Percentiles rank a stretch among this genome's conserved stretches.
phyloP scores from a whole-genome alignment of 92 coral and sea anemone species.

The Epizoanthus scotinus region DNA sequence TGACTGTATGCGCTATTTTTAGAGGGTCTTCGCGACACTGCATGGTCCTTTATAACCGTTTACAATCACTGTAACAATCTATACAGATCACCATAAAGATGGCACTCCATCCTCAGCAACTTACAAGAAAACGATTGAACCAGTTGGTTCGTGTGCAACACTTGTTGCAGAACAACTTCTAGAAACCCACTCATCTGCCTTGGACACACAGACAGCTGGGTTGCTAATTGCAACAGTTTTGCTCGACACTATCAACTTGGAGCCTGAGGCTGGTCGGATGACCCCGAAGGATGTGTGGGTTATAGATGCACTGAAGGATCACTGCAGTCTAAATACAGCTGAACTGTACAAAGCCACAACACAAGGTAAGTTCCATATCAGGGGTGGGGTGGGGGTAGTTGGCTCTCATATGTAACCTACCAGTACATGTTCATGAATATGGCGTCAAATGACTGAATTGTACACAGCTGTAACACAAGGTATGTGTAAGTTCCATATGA shows the following conservation, averaged over 20 bases:
- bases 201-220: slow-evolving; percentile 65
- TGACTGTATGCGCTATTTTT: no score
- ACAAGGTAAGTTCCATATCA: slow-evolving; percentile 44
- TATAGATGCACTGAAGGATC: slow-evolving; percentile 48
- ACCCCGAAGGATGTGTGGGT: slow-evolving; percentile 65
- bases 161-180: slow-evolving; percentile 72
- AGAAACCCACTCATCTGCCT: slow-evolving; percentile 33
- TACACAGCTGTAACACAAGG: slow-evolving; percentile 62
- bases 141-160: slow-evolving; percentile 81
- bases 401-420: no score
- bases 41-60: no score
- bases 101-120: slow-evolving; percentile 41
- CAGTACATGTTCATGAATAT: no score
- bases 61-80: no score
- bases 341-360: slow-evolving; percentile 72
- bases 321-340: slow-evolving; percentile 31
- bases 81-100: slow-evolving; percentile 80
- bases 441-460: slow-evolving; percentile 33
- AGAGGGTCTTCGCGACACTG: no score
- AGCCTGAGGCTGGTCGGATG: slow-evolving; percentile 73
- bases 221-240: slow-evolving; percentile 66
- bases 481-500: slow-evolving; percentile 35
- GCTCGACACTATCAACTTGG: slow-evolving; percentile 78
- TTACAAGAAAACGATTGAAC: slow-evolving; percentile 65
- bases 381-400: no score